Evolutionary conservation across 1,140 invertebrate genomes (phyloP), one percentile per base, ranked within the genome.

Genomic region (Phymastichus coffea): DNA sequence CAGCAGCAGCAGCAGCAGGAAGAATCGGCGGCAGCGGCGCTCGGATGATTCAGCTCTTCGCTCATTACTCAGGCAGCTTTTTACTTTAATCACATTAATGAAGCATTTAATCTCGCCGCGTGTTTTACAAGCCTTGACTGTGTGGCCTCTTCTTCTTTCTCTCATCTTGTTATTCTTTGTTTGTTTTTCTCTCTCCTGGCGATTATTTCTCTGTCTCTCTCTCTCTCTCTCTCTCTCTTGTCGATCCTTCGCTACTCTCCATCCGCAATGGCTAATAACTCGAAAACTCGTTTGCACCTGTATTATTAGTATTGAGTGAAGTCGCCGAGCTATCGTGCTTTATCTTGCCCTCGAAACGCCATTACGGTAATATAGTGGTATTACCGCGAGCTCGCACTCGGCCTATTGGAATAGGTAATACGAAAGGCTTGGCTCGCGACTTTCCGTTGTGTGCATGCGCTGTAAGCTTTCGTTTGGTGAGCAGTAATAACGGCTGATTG

Each of bases 1-100:
- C 33, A 4, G 33, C 23, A 46, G 38, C 60, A n/a, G n/a, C n/a
- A n/a, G n/a, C n/a, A n/a, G 55, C 63, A 40, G 35, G 61, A 55
- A 54, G 63, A 64, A n/a, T n/a, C 23, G 35, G 35, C 14, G 28
- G 20, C 22, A 14, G 3, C 28, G 19, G n/a, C 25, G 44, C 22
- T 9, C 59, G 66, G 65, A 75, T 78, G 73, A 78, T 78, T 78
- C 71, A 77, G 63, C 66, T 64, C 51, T n/a, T n/a, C 60, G 44
- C 74, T 76, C 76, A 76, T 77, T 79, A 78, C 69, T 79, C 75
- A 75, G 63, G 63, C 73, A 76, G 74, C 73, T 79, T 79, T 78
- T 77, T 78, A 74, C 77, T 77, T 78, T 77, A 78, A 78, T 78
- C 75, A 78, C 74, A 77, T 79, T 78, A 79, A 79, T 78, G 77